A percentile compares a stretch with the other conserved stretches of the same genome.
Conservation (phyloP, 2,113 vertebrate species). For the Burhinus oedicnemus region DNA sequence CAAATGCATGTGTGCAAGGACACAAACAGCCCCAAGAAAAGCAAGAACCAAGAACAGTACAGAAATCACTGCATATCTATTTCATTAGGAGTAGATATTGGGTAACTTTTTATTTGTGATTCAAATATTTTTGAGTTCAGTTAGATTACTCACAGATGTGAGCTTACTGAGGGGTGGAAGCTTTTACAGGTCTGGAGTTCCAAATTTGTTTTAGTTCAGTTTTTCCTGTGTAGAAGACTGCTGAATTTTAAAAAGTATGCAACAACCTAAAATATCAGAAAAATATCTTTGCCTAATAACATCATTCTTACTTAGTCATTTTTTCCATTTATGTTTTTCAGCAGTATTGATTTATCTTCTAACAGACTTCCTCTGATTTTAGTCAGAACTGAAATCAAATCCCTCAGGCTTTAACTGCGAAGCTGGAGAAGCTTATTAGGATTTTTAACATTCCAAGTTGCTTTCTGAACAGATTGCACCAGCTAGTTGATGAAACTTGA, state of each 20-base stretch:
- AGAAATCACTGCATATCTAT: neutral
- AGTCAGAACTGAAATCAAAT: constrained; percentile 36
- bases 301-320: neutral
- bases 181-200: neutral
- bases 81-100: neutral
- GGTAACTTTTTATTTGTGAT: neutral
- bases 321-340: neutral
- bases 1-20: accelerated
- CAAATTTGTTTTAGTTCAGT: neutral
- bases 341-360: neutral
- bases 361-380: constrained; percentile 21
- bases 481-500: constrained; percentile 80
- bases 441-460: constrained; percentile 74
- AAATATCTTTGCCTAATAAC: neutral
- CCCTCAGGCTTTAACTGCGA: constrained; percentile 30
- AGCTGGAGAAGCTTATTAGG: constrained; percentile 58
- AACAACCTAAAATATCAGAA: neutral
- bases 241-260: neutral
- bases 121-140: neutral
- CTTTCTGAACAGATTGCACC: constrained; percentile 79
- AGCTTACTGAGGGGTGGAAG: neutral
- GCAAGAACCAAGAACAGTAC: neutral
- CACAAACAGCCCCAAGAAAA: neutral
- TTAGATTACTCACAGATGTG: neutral
- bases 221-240: neutral